These are phyloP conservation scores for Vulpes vulpes DNA, from an alignment of 2,113 vertebrate species.

Conservation along the genomic window DNA sequence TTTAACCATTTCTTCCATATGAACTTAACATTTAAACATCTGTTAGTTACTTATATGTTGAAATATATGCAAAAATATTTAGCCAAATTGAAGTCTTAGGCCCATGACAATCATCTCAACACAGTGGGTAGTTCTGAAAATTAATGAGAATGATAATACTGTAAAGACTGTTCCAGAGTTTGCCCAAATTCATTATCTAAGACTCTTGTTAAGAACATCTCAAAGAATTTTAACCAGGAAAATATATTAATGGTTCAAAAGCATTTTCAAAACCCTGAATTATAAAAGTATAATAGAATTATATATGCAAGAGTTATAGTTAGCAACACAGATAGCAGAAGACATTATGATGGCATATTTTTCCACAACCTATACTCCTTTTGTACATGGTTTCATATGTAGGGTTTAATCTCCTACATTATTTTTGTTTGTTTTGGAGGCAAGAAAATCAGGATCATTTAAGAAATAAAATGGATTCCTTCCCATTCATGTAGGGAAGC, in stretches of 20 bases:
- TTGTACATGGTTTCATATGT: constrained; percentile 77
- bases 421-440: constrained; percentile 79
- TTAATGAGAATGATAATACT: constrained; percentile 99
- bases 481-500: constrained; percentile 74
- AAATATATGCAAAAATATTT: constrained; percentile 94
- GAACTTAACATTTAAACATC: constrained; percentile 89
- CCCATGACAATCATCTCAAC: constrained; percentile 99
- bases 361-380: constrained; percentile 53
- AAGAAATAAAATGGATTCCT: constrained; percentile 24
- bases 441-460: constrained; percentile 68
- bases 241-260: constrained; percentile 94
- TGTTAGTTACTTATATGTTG: constrained; percentile 90
- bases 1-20: constrained; percentile 86
- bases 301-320: constrained; percentile 90
- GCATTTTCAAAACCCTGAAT: constrained; percentile 92
- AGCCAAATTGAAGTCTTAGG: constrained; percentile 99
- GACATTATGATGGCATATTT: constrained; percentile 80
- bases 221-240: constrained; percentile 96
- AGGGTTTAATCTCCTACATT: constrained; percentile 67
- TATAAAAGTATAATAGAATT: constrained; percentile 92
- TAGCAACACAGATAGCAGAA: constrained; percentile 84
- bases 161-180: constrained; percentile 99
- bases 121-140: constrained; percentile 99
- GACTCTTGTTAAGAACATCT: constrained; percentile 97
- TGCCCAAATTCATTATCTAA: constrained; percentile 99